Evolutionary conservation across 2,888 invertebrate genomes (phyloP).

Genomic region (Caenorhabditis panamensis): DNA sequence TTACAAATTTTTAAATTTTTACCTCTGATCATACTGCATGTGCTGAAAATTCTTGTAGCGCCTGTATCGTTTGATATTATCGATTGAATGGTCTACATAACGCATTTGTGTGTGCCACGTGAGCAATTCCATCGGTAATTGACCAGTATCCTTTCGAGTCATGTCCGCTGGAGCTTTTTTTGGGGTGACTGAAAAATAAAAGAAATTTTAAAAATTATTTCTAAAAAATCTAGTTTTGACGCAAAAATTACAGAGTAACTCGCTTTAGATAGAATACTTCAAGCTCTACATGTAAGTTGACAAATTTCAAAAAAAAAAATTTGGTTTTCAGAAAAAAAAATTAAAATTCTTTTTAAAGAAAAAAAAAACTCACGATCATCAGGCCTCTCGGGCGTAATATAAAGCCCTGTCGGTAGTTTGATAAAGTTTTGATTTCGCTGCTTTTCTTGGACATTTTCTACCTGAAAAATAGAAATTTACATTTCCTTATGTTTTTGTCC

Average conservation of each 20-base stretch:
- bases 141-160: constrained; percentile 74
- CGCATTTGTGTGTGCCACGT: constrained; percentile 78
- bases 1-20: constrained; percentile 12
- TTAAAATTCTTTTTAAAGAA: no score
- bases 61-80: constrained; percentile 75
- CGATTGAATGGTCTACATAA: constrained; percentile 77
- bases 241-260: no score
- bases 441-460: constrained; percentile 70
- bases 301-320: no score
- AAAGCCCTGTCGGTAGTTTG: constrained; percentile 73
- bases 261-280: no score
- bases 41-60: constrained; percentile 77
- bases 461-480: constrained; percentile 34
- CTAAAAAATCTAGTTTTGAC: no score
- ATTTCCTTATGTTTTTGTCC: constrained; percentile 6
- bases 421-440: constrained; percentile 68
- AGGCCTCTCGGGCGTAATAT: constrained; percentile 76
- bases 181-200: constrained; percentile 71
- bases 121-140: constrained; percentile 74
- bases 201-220: no score
- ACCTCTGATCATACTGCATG: constrained; percentile 81
- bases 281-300: no score
- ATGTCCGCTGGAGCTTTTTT: constrained; percentile 77
- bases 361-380: constrained; percentile 71
- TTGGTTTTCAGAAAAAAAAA: no score